phyloP scores from a whole-genome alignment of 2,113 vertebrate species.

The Oryzias celebensis region DNA sequence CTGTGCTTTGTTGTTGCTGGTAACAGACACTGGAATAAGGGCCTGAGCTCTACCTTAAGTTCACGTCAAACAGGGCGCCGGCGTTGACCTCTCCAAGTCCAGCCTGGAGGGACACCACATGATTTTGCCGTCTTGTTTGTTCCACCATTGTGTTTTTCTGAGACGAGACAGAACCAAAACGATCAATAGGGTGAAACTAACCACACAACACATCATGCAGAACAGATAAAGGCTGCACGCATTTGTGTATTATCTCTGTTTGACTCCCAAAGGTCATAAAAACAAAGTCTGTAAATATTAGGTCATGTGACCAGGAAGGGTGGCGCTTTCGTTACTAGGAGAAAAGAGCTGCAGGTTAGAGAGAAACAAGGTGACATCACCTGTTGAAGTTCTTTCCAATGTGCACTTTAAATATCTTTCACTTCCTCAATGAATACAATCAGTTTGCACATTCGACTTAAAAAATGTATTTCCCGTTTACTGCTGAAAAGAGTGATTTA shows the following conservation, averaged over 20 bases:
- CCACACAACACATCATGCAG: neutral
- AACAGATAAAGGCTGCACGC: conserved; percentile 1
- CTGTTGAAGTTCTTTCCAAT: conserved; percentile 25
- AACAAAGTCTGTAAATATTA: conserved; percentile 71
- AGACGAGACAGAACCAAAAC: neutral
- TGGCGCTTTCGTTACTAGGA: conserved; percentile 42
- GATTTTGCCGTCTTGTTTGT: conserved; percentile 54
- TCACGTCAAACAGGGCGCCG: conserved; percentile 31
- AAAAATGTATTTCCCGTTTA: conserved; percentile 6
- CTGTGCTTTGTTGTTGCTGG: conserved; percentile 2
- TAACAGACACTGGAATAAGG: neutral
- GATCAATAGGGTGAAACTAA: too few relatives aligned
- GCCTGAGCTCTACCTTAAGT: conserved; percentile 48
- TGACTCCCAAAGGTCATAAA: conserved; percentile 57
- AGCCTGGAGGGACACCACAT: conserved; percentile 66
- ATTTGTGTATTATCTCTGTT: conserved; percentile 27
- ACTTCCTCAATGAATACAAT: neutral
- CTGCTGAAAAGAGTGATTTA: neutral
- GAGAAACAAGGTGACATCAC: conserved; percentile 61
- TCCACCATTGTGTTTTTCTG: conserved; percentile 70
- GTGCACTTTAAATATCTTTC: neutral
- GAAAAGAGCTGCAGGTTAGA: conserved; percentile 32
- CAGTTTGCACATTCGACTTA: neutral
- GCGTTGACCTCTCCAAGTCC: conserved; percentile 69
- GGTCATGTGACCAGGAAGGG: conserved; percentile 61